Evolutionary conservation across 2,888 invertebrate genomes (phyloP).

Genomic region (Monochamus alternatus): DNA sequence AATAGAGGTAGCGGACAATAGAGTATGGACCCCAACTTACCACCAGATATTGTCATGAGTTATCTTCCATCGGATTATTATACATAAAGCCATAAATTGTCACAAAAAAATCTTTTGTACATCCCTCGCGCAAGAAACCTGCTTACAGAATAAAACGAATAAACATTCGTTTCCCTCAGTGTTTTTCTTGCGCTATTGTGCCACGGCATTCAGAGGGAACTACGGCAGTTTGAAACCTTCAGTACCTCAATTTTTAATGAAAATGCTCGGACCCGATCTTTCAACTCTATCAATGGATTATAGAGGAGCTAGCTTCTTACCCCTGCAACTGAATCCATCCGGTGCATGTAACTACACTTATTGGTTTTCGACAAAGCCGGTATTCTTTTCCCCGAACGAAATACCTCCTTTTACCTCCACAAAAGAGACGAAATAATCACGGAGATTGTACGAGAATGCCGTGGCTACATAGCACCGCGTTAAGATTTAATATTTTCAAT

Average conservation of each 20-base stretch:
- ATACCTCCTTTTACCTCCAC: background rate
- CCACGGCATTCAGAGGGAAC: too few relatives aligned
- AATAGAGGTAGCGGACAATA: too few relatives aligned
- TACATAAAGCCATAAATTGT: too few relatives aligned
- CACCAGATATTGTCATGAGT: too few relatives aligned
- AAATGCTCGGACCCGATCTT: background rate
- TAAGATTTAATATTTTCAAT: constrained; percentile 27
- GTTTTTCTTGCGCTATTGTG: too few relatives aligned
- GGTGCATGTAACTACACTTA: background rate
- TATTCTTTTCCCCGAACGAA: constrained; percentile 1
- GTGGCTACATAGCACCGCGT: background rate
- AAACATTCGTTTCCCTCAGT: too few relatives aligned
- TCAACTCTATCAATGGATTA: background rate
- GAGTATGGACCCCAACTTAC: too few relatives aligned
- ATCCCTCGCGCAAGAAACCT: too few relatives aligned
- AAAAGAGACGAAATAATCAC: constrained; percentile 13
- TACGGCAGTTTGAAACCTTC: background rate
- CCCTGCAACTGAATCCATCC: background rate
- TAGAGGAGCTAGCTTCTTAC: background rate
- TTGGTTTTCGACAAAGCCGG: constrained; percentile 22
- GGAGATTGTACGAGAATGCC: background rate
- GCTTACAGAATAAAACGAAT: too few relatives aligned
- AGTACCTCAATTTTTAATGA: background rate
- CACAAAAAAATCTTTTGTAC: too few relatives aligned
- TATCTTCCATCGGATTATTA: too few relatives aligned